phyloP scores from a whole-genome alignment of 1,140 invertebrate species.

The Penaeus japonicus region DNA sequence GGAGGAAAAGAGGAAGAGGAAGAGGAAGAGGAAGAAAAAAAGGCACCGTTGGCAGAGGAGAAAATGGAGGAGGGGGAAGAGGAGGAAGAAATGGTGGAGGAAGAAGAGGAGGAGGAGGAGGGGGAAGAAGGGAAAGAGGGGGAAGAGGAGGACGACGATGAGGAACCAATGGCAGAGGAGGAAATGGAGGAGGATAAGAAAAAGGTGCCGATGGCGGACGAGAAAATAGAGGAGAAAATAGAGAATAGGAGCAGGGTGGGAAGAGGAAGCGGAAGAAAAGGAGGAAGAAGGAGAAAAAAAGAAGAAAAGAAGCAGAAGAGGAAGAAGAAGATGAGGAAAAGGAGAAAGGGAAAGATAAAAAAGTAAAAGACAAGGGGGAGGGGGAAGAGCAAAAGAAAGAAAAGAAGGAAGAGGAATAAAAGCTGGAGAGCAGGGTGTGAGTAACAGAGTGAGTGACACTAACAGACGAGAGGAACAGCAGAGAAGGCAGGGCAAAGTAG shows the following conservation, averaged over 20 bases:
- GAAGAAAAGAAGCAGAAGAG: background rate
- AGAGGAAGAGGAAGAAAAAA: too few species aligned
- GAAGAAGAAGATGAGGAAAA: background rate
- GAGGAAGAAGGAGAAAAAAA: slow-evolving; percentile 22
- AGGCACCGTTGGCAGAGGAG: too few species aligned
- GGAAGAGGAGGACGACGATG: too few species aligned
- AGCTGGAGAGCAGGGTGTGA: background rate
- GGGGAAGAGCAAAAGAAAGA: background rate
- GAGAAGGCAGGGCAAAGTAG: too few species aligned
- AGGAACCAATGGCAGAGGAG: background rate
- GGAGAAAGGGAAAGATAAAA: background rate
- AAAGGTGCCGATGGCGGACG: too few species aligned
- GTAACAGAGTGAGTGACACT: background rate
- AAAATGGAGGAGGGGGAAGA: background rate
- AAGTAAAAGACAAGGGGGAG: background rate
- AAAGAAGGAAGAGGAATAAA: background rate
- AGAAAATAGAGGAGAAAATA: background rate
- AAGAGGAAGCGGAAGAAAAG: background rate
- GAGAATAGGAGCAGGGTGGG: background rate
- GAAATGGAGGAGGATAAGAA: background rate
- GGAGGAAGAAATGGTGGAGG: background rate
- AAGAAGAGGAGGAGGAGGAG: background rate
- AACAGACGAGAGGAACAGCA: too few species aligned
- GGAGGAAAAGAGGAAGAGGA: background rate
- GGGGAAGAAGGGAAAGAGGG: background rate